Conservation (phyloP, 2,797 vertebrate genomes). For the Carapus acus region DNA sequence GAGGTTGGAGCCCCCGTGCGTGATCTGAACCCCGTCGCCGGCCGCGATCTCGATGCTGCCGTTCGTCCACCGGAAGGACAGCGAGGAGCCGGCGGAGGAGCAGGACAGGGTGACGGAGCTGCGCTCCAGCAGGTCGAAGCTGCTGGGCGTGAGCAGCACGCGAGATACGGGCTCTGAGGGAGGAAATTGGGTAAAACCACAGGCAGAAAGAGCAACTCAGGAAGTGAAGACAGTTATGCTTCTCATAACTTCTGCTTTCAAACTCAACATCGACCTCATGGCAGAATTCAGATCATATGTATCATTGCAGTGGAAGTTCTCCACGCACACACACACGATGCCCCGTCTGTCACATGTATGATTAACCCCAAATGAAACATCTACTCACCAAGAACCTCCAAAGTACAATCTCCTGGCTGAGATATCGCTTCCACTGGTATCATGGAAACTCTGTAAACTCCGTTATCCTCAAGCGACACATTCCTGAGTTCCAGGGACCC, state of each 20-base stretch:
- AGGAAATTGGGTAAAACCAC: not conserved
- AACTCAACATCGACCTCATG: no score
- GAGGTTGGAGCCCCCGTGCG: conserved; percentile 26
- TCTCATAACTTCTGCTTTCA: no score
- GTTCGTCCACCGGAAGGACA: conserved; percentile 56
- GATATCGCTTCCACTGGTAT: accelerated
- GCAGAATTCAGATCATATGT: no score
- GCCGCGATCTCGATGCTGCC: conserved; percentile 47
- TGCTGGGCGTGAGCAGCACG: conserved; percentile 15
- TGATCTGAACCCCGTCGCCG: conserved; percentile 33
- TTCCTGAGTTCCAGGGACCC: conserved; percentile 32
- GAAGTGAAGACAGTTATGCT: not conserved
- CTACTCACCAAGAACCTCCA: conserved; percentile 32
- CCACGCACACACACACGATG: no score
- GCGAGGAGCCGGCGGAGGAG: conserved; percentile 39
- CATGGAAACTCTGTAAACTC: conserved; percentile 15
- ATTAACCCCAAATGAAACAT: not conserved
- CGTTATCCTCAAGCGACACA: conserved; percentile 33
- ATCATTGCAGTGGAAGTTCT: no score
- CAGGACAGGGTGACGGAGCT: conserved; percentile 51
- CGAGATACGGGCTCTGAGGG: conserved; percentile 38
- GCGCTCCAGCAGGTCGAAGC: conserved; percentile 48
- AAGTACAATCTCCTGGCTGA: accelerated
- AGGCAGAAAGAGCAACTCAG: not conserved
- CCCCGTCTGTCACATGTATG: not conserved